A percentile compares a stretch with the other conserved stretches of the same genome.
Conservation (phyloP, 2,797 vertebrate species). For the Onychomys arenicola region DNA sequence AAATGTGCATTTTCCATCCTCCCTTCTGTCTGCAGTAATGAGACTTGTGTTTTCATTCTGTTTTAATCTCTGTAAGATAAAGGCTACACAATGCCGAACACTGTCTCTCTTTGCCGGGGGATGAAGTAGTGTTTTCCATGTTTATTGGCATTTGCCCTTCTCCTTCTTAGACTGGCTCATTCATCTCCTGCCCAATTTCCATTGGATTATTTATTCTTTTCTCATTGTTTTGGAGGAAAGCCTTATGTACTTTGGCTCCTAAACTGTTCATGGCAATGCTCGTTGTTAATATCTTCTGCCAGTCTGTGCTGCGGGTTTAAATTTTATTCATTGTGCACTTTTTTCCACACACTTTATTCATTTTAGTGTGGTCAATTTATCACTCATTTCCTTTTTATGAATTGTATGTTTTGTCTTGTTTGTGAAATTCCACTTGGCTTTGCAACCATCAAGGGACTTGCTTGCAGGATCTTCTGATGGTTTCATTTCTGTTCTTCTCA, state of each 20-base stretch:
- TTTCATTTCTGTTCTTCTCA: background rate
- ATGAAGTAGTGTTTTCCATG: slow-evolving; percentile 49
- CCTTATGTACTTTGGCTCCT: slow-evolving; percentile 57
- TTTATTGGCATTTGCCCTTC: slow-evolving; percentile 53
- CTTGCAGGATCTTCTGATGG: background rate
- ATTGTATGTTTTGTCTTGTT: slow-evolving; percentile 54
- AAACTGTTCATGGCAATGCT: slow-evolving; percentile 13
- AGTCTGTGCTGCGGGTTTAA: slow-evolving; percentile 50
- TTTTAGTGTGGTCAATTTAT: slow-evolving; percentile 53
- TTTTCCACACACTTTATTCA: slow-evolving; percentile 61
- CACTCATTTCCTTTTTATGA: slow-evolving; percentile 56
- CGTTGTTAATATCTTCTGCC: slow-evolving; percentile 53
- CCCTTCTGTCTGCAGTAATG: background rate
- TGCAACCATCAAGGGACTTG: slow-evolving; percentile 1
- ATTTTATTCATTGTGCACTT: slow-evolving; percentile 46
- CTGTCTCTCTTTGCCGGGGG: background rate
- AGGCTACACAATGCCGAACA: background rate
- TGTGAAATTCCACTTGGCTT: slow-evolving; percentile 54
- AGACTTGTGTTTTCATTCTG: background rate
- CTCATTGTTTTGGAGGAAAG: slow-evolving; percentile 59
- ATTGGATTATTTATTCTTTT: slow-evolving; percentile 53
- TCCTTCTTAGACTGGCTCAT: slow-evolving; percentile 27
- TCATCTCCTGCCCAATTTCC: slow-evolving; percentile 65
- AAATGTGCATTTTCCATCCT: background rate
- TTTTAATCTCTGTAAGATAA: slow-evolving; percentile 40